Conservation (phyloP, 2,113 vertebrate species). For the Regulus satrapa region DNA sequence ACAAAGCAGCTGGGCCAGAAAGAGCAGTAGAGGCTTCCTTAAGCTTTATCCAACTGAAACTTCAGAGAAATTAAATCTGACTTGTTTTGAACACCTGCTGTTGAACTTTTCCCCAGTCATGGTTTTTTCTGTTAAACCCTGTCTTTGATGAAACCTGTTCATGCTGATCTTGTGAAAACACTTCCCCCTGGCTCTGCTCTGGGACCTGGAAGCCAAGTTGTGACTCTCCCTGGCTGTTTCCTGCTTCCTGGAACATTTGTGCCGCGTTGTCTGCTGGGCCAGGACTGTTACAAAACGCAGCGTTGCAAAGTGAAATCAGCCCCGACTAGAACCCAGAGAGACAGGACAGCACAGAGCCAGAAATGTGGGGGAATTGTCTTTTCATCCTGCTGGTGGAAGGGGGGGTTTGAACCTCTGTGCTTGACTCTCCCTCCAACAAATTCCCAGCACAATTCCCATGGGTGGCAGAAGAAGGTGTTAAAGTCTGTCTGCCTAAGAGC, state of each 20-base stretch:
- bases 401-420: background rate
- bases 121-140: background rate
- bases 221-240: background rate
- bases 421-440: background rate
- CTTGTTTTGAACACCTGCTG: background rate
- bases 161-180: background rate
- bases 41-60: background rate
- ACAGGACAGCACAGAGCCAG: background rate
- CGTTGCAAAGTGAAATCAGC: background rate
- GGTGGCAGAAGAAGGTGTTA: background rate
- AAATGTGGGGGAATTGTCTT: background rate
- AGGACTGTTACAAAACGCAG: background rate
- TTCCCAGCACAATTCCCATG: background rate
- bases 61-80: background rate
- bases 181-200: background rate
- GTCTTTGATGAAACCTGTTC: background rate
- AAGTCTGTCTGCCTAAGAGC: background rate
- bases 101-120: background rate
- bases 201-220: background rate
- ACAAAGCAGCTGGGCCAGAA: background rate
- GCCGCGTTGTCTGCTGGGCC: background rate
- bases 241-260: background rate
- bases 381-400: background rate
- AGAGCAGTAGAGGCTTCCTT: background rate
- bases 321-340: background rate